A percentile compares a stretch with the other conserved stretches of the same genome.
Evolutionary conservation across 2,888 invertebrate species (phyloP).

Genomic region (Drosophila algonquin): DNA sequence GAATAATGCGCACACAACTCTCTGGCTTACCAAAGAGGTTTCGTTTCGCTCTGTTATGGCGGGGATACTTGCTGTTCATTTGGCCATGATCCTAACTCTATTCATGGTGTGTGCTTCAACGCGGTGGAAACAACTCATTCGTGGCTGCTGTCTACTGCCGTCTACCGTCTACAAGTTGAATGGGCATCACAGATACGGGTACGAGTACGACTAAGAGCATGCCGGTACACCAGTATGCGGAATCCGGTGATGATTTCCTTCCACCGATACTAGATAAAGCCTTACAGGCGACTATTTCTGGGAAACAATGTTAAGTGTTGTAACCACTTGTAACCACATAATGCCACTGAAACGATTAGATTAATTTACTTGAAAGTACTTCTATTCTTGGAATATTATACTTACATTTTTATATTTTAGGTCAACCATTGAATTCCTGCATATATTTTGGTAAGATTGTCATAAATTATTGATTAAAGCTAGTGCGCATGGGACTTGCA

Average conservation of each 20-base stretch:
- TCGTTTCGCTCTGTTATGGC: neutral
- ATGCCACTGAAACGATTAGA: too few species aligned
- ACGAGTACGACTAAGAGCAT: slow-evolving; percentile 8
- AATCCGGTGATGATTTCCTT: slow-evolving; percentile 14
- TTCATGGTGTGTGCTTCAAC: slow-evolving; percentile 41
- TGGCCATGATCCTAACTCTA: slow-evolving; percentile 45
- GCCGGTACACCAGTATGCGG: neutral
- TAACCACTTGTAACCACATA: too few species aligned
- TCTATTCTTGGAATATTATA: too few species aligned
- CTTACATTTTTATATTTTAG: too few species aligned
- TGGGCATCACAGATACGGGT: slow-evolving; percentile 25
- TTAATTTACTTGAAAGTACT: too few species aligned
- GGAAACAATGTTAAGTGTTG: too few species aligned
- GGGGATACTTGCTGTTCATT: slow-evolving; percentile 48
- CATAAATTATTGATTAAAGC: too few species aligned
- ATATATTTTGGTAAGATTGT: too few species aligned
- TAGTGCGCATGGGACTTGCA: too few species aligned
- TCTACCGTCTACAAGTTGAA: slow-evolving; percentile 21
- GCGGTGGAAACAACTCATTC: slow-evolving; percentile 27
- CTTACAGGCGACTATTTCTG: neutral
- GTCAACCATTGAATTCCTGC: too few species aligned
- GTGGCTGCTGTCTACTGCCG: slow-evolving; percentile 18
- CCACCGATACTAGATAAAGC: slow-evolving; percentile 32
- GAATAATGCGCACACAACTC: slow-evolving; percentile 66
- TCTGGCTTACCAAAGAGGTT: slow-evolving; percentile 40